Base-by-base conservation (phyloP, 2,113 vertebrate species). In the Brachyistius frenatus region DNA sequence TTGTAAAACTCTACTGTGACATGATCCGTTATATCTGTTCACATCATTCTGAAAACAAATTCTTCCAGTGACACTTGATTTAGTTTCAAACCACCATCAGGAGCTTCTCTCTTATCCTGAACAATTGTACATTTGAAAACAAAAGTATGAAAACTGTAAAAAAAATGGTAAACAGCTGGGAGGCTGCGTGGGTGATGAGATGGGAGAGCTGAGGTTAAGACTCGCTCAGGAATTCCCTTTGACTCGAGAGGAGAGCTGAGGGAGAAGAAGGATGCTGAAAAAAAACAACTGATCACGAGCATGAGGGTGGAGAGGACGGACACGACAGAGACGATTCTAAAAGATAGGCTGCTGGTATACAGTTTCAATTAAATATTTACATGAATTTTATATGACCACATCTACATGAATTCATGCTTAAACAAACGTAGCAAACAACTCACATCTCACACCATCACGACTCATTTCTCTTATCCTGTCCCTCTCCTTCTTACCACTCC, bases 181-280 rank as follows among this genome's bases (percentile, higher is more conserved):
- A 86, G 57, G 64, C 78, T 49, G 88, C 16, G 89, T 86, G 83
- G 89, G 86, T 31, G 86, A 56, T 57, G 76, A 73, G 80, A 86
- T 56, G 67, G 64, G 46, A 37, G 60, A 71, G 80, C 11, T 11
- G 50, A 79, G 70, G 64, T 66, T 75, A 55, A 73, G 49, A 16
- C 44, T 54, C 53, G 56, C 78, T 87, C 89, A 82, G 87, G 84
- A 85, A 89, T 89, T 92, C 86, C 90, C 84, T 88, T 84, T 89
- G 84, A 90, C 80, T 84, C 4, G 5, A 78, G 56, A 31, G 60
- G 46, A 79, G 61, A 75, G 77, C 75, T 69, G 77, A 64, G 66
- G 86, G 78, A 78, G 82, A 58, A 72, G 63, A 84, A 2, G 36
- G 33, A 7, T 54, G 30, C 74, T 85, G 65, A 35, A 70, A 41